These are phyloP conservation scores for Falco punctatus DNA, from an alignment of 2,113 vertebrate species.

Conservation along the genomic window DNA sequence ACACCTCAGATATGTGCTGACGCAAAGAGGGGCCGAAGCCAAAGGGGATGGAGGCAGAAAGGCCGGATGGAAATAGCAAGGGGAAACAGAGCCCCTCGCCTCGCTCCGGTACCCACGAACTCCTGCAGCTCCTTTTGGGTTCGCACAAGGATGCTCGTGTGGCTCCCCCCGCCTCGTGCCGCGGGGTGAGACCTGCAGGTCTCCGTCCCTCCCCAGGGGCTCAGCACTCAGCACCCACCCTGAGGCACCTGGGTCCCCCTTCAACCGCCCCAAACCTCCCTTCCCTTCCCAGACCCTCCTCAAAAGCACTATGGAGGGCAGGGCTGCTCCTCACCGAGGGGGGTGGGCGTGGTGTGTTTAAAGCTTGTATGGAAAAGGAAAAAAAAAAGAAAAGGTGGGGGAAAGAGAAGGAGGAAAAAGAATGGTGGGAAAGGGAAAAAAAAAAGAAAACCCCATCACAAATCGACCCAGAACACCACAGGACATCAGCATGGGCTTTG, in stretches of 20 bases:
- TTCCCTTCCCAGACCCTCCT: neutral
- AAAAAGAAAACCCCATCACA: neutral
- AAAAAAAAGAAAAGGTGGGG: too few relatives aligned
- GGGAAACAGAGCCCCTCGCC: neutral
- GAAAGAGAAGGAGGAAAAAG: too few relatives aligned
- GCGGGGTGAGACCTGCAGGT: neutral
- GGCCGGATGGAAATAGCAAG: neutral
- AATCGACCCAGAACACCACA: neutral
- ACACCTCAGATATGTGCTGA: neutral
- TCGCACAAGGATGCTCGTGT: accelerated
- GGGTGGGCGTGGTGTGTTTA: too few relatives aligned
- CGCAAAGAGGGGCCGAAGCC: neutral
- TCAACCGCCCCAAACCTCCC: too few relatives aligned
- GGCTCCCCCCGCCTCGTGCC: neutral
- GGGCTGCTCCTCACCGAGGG: neutral
- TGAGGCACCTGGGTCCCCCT: neutral
- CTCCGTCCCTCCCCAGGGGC: neutral
- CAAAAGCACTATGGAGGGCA: too few relatives aligned
- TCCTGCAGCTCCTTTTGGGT: neutral
- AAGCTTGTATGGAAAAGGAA: too few relatives aligned
- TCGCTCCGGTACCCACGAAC: neutral
- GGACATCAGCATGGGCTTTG: accelerated
- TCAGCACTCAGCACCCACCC: neutral
- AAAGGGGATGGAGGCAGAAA: neutral
- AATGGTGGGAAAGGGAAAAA: neutral